Evolutionary conservation across 2,797 vertebrate species (phyloP), one percentile per base, ranked within the genome.

Genomic region (Bovichtus diacanthus): DNA sequence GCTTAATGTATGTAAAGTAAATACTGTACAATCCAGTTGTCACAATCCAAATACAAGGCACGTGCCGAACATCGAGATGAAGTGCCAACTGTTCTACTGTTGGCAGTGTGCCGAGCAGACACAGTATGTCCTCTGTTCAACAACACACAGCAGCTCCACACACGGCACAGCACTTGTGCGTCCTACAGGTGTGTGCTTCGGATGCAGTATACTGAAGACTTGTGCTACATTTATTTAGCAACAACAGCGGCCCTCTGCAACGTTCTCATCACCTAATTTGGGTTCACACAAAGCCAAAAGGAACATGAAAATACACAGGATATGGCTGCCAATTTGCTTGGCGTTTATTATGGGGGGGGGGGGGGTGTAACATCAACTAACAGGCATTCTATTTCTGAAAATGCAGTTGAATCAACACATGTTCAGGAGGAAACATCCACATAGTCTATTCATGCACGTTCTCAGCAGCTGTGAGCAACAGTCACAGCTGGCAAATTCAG

Each of bases 51-150:
- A 53, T 9, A 23, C 25, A 63, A 29, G 5, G 38, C 25, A 55
- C 3, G 1, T 13, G 49, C 41, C 12, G 21, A 38, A 60, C 53
- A 49, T n/a, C 0, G 1, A 59, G 4, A 27, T 16, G 6, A 56
- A 31, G 41, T 49, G 55, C 69, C 81, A 81, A 58, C 56, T 83
- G 78, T 9, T 53, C 9, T 9, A 16, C 16, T 46, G 55, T 70
- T 73, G 70, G 6, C n/a, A 29, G 11, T 1, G 38, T 2, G n/a
- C n/a, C 9, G 6, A 46, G 15, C 18, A 31, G 53, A 62, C 27
- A 21, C 62, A 58, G 47, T 49, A 27, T 44, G 43, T 29, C 34
- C 8, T 41, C 61, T 74, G 61, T 77, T 41, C 21, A 65, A 19
- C n/a, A 36, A n/a, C 25, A 3, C 36, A 4, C 25, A 51, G 9